Evolutionary conservation across 2,888 invertebrate species (phyloP).

Genomic region (Agrenia bidenticulata): DNA sequence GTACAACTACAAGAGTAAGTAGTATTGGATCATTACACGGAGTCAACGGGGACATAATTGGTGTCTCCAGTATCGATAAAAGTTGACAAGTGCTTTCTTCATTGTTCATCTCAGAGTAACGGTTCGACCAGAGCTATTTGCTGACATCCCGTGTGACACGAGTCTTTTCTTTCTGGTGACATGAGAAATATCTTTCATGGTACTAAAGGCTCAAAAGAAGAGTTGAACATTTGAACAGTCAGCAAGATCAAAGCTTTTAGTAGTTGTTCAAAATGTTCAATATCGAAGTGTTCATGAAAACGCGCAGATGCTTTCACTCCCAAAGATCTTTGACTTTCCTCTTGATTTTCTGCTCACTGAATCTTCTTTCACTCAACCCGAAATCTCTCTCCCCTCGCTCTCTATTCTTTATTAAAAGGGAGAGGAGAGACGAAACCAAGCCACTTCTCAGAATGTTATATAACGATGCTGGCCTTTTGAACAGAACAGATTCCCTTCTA

Average conservation of each 20-base stretch:
- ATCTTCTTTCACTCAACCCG: constrained; percentile 10
- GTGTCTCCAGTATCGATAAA: constrained; percentile 3
- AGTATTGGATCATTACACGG: too few species aligned
- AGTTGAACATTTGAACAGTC: constrained; percentile 1
- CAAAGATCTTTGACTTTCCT: constrained; percentile 22
- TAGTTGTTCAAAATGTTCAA: constrained; percentile 4
- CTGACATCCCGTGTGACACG: constrained; percentile 14
- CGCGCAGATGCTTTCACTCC: constrained; percentile 36
- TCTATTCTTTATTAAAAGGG: constrained; percentile 19
- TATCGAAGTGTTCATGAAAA: background rate
- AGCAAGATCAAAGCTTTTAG: constrained; percentile 14
- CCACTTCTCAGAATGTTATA: too few species aligned
- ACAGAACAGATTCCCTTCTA: too few species aligned
- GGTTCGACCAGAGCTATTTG: constrained; percentile 10
- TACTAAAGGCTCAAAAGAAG: too few species aligned
- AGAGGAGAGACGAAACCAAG: too few species aligned
- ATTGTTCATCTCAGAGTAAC: background rate
- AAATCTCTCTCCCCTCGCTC: constrained; percentile 11
- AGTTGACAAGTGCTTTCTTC: constrained; percentile 20
- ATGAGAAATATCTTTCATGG: constrained; percentile 16
- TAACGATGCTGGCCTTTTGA: background rate
- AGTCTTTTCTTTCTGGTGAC: constrained; percentile 13
- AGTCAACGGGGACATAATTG: too few species aligned
- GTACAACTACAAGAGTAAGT: too few species aligned
- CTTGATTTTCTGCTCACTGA: constrained; percentile 27